A percentile compares a stretch with the other conserved stretches of the same genome.
Conservation (phyloP, 2,888 invertebrate genomes). For the Diachrysia chrysitis region DNA sequence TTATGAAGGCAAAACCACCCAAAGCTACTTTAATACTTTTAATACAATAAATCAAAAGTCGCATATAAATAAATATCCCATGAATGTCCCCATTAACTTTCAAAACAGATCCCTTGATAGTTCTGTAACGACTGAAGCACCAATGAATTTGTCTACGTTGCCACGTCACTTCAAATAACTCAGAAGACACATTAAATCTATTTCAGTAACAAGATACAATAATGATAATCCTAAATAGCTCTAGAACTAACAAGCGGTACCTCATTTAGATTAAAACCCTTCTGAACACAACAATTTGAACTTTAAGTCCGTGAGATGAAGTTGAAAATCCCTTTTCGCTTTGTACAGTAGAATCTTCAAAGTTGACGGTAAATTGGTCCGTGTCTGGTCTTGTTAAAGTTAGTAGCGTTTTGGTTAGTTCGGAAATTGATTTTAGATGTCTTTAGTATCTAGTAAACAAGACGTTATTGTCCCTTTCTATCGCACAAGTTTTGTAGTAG, state of each 20-base stretch:
- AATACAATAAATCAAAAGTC: not conserved
- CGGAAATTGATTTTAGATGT: slow-evolving; percentile 1
- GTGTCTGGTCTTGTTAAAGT: slow-evolving; percentile 4
- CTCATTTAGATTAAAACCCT: slow-evolving; percentile 30
- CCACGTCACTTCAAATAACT: slow-evolving; percentile 29
- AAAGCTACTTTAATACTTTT: not conserved
- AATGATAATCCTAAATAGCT: slow-evolving; percentile 50
- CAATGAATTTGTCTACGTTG: slow-evolving; percentile 37
- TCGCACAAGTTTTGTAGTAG: not conserved
- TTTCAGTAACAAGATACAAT: slow-evolving; percentile 33
- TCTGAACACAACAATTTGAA: not conserved
- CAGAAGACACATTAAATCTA: slow-evolving; percentile 50
- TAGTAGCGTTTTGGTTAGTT: slow-evolving; percentile 3
- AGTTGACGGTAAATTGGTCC: not conserved
- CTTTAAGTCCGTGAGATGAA: not conserved
- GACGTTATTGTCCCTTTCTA: not conserved
- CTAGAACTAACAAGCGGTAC: slow-evolving; percentile 36
- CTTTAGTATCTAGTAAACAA: slow-evolving; percentile 4
- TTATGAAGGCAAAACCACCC: too few relatives aligned
- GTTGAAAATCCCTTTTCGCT: not conserved
- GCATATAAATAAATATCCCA: not conserved
- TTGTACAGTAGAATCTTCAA: not conserved
- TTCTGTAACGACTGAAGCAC: slow-evolving; percentile 7
- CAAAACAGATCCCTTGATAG: slow-evolving; percentile 21
- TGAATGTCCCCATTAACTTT: not conserved